A percentile compares a stretch with the other conserved stretches of the same genome.
Evolutionary conservation across 2,888 invertebrate genomes (phyloP).

Genomic region (Erebia ligea): DNA sequence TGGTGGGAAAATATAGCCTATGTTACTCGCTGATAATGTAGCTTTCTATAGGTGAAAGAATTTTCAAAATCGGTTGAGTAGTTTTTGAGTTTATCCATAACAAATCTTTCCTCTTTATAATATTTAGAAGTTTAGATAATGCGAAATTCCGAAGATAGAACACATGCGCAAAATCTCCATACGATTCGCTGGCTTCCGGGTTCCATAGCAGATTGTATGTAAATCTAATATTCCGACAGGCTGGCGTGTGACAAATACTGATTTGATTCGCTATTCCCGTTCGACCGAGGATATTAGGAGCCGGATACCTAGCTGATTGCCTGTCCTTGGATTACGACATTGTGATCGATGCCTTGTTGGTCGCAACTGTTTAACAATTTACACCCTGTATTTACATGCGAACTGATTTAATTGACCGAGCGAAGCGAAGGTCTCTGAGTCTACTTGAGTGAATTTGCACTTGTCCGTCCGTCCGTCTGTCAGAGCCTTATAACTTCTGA

Average conservation of each 20-base stretch:
- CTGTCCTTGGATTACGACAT: not conserved
- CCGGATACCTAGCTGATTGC: not conserved
- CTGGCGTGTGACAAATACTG: constrained; percentile 22
- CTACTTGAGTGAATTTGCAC: too few relatives aligned
- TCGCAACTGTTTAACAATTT: not conserved
- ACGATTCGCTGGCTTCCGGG: constrained; percentile 12
- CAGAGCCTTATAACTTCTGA: too few relatives aligned
- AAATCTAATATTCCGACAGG: constrained; percentile 17
- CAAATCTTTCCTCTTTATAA: not conserved
- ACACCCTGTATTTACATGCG: too few relatives aligned
- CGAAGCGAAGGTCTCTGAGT: too few relatives aligned
- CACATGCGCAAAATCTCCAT: constrained; percentile 10
- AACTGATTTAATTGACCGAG: too few relatives aligned
- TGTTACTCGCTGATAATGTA: too few relatives aligned
- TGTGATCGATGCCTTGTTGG: not conserved
- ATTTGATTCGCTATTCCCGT: constrained; percentile 11
- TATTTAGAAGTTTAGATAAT: not conserved
- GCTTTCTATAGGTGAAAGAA: too few relatives aligned
- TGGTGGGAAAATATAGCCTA: too few relatives aligned
- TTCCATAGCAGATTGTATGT: constrained; percentile 15
- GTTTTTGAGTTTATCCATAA: too few relatives aligned
- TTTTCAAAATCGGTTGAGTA: too few relatives aligned
- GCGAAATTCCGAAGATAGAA: not conserved
- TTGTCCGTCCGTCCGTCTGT: too few relatives aligned
- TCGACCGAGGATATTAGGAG: constrained; percentile 7